Base-by-base conservation (phyloP, 2,113 vertebrate species). In the Ivindomyrus marchei region DNA sequence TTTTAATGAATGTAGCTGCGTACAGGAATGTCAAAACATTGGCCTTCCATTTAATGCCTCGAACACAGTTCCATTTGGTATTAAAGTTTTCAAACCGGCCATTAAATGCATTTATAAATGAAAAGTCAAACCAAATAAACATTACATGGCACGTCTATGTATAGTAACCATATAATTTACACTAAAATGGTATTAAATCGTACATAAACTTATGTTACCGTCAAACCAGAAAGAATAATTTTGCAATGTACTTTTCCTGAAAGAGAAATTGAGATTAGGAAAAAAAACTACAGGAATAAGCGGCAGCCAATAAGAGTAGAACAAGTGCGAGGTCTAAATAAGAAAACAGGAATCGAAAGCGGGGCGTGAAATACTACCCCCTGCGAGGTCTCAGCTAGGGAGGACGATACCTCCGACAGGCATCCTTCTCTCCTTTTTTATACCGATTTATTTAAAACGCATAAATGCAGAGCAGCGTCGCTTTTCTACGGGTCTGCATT, bases 301-400 rank as follows among this genome's bases (percentile, higher is more conserved):
- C 27, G 88, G 11, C 53, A 85, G 88, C 90, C 90, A 89, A 89
- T 90, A 89, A 88, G 88, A 89, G 36, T 27, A n/a, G 42, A 90
- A 89, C 90, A 88, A 88, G 90, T 89, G 45, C 36, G 50, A 84
- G 80, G 77, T 89, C 74, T 85, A 15, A 42, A 11, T 85, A 85
- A 46, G 80, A 85, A 70, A 85, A 89, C 77, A 85, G 89, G 89
- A 89, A 89, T 89, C 80, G 89, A 56, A 31, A 45, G 36, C 31
- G 39, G 49, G 70, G 89, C 24, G 36, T 47, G 50, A 89, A 52
- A 52, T n/a, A 87, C 83, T 27, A 49, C n/a, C 39, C 45, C 0
- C 5, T 3, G 83, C 15, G 4, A 27, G 74, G 31, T 80, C 36
- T 80, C 31, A 11, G 36, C 36, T 80, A 39, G 15, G 31, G 17